Percentiles rank a stretch among this genome's conserved stretches.
These are phyloP conservation scores for Drosophila grimshawi DNA, from an alignment of 1,140 invertebrate species.

Conservation along the genomic window DNA sequence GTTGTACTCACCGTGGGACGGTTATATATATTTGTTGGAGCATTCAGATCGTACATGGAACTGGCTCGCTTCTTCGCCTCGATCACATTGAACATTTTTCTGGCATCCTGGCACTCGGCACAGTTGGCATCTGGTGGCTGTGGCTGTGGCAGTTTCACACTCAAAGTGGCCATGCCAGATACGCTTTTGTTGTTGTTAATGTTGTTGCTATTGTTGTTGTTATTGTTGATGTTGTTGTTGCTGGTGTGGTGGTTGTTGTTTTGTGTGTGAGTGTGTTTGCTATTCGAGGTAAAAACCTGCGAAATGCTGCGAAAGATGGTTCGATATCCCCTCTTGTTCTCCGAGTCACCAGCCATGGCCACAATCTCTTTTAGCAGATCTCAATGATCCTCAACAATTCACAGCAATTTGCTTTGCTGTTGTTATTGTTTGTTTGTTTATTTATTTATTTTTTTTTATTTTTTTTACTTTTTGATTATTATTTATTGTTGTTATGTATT, in stretches of 20 bases:
- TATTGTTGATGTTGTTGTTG: conserved; percentile 24
- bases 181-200: conserved; percentile 28
- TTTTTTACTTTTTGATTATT: neutral
- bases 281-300: conserved; percentile 67
- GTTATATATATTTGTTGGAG: neutral
- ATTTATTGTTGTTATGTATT: conserved; percentile 10
- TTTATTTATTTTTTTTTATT: neutral
- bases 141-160: no score
- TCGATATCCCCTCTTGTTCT: conserved; percentile 68
- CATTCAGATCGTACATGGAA: conserved; percentile 58
- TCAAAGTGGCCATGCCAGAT: no score
- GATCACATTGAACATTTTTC: neutral
- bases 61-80: conserved; percentile 42
- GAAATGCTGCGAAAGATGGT: conserved; percentile 77
- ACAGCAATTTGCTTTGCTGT: conserved; percentile 14
- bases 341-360: conserved; percentile 66
- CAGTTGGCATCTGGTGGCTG: conserved; percentile 7
- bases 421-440: neutral
- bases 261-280: conserved; percentile 36
- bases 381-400: conserved; percentile 15
- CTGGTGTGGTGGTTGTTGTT: conserved; percentile 10
- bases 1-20: conserved; percentile 33
- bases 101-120: conserved; percentile 20
- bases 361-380: neutral
- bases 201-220: conserved; percentile 14